These are phyloP conservation scores for Epinephelus coioides DNA, from an alignment of 2,797 vertebrate genomes.

Conservation along the genomic window DNA sequence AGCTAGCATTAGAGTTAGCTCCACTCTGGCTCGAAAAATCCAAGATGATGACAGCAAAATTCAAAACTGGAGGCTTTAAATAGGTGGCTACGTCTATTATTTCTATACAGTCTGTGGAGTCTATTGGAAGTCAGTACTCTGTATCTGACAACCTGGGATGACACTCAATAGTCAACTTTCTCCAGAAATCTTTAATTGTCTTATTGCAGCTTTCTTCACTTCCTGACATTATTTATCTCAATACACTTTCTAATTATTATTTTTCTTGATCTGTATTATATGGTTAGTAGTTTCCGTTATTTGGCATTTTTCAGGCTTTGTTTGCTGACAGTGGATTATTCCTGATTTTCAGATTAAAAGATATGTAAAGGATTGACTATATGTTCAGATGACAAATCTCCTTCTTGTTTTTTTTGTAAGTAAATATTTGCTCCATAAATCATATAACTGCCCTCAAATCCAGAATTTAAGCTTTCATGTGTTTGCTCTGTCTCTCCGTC, in stretches of 20 bases:
- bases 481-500: constrained; percentile 8
- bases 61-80: too few species aligned
- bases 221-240: not conserved
- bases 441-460: constrained; percentile 21
- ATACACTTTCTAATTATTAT: not conserved
- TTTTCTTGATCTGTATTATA: not conserved
- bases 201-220: not conserved
- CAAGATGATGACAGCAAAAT: too few species aligned
- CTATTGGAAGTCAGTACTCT: too few species aligned
- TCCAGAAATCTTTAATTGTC: too few species aligned
- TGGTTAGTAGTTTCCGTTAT: not conserved
- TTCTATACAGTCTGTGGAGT: too few species aligned
- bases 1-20: too few species aligned
- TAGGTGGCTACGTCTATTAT: too few species aligned
- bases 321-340: not conserved
- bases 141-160: too few species aligned
- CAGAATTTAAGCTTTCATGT: constrained; percentile 42
- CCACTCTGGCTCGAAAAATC: too few species aligned
- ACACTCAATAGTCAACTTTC: too few species aligned
- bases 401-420: constrained; percentile 6
- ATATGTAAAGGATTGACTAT: not conserved
- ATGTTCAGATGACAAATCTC: not conserved
- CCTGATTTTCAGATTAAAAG: not conserved
- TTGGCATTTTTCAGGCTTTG: not conserved
- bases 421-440: constrained; percentile 43